phyloP scores from a whole-genome alignment of 2,888 invertebrate genomes.

The Megalurothrips usitatus region DNA sequence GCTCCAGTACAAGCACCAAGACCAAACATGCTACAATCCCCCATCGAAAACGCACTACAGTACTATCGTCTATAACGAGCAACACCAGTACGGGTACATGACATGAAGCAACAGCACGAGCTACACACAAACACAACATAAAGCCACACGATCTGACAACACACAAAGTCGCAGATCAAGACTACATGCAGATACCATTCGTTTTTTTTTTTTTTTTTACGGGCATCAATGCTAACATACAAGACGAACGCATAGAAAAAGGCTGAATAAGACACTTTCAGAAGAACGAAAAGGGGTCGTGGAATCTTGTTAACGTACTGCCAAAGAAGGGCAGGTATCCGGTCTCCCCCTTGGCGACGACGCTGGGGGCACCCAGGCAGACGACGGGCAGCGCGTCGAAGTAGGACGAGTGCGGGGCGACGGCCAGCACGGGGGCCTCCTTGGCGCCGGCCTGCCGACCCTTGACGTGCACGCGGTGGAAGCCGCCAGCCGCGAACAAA shows the following conservation, averaged over 20 bases:
- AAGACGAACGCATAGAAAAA: background rate
- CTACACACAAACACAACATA: background rate
- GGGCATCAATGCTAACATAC: background rate
- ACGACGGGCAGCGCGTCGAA: constrained; percentile 83
- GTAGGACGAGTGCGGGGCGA: constrained; percentile 89
- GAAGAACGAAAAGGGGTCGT: background rate
- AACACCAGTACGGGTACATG: background rate
- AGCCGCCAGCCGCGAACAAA: constrained; percentile 76
- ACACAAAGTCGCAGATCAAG: background rate
- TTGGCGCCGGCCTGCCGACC: constrained; percentile 59
- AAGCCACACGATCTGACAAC: background rate
- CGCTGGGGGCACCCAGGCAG: constrained; percentile 76
- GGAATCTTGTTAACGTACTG: constrained; percentile 60
- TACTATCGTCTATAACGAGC: no score
- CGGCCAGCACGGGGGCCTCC: constrained; percentile 78
- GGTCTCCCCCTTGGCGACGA: constrained; percentile 85
- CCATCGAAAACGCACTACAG: no score
- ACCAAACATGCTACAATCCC: no score
- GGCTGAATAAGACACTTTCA: background rate
- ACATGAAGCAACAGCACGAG: constrained; percentile 6
- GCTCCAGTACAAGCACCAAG: no score
- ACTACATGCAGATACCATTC: background rate
- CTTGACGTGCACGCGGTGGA: constrained; percentile 70
- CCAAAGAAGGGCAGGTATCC: constrained; percentile 80
- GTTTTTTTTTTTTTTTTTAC: no score